A percentile compares a stretch with the other conserved stretches of the same genome.
Conservation (phyloP, 2,888 invertebrate species). For the Oxystoma pomonae region DNA sequence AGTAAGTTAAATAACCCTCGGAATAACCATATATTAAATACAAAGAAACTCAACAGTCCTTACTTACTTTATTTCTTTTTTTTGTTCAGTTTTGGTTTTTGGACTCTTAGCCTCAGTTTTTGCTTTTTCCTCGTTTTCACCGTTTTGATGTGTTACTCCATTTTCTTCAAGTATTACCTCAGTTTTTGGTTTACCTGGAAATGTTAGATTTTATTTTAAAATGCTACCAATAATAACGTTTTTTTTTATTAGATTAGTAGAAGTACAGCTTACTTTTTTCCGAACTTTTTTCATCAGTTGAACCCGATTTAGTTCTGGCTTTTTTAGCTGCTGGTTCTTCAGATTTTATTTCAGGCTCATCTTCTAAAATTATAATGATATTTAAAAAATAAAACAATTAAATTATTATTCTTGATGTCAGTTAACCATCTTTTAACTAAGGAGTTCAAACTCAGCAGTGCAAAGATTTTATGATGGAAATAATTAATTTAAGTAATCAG, state of each 20-base stretch:
- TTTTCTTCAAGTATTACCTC: neutral
- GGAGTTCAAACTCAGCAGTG: too few species aligned
- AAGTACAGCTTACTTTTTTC: neutral
- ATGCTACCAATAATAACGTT: too few species aligned
- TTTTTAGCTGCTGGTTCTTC: constrained; percentile 12
- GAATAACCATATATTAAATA: neutral
- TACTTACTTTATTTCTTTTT: neutral
- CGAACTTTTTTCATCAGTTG: neutral
- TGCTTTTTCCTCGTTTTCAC: neutral
- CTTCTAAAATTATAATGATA: too few species aligned
- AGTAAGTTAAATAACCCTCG: too few species aligned
- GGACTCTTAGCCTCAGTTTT: neutral
- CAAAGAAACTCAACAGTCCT: neutral
- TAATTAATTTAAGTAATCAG: too few species aligned
- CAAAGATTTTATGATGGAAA: too few species aligned
- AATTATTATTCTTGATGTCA: too few species aligned
- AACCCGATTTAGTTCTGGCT: constrained; percentile 12
- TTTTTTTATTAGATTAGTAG: too few species aligned
- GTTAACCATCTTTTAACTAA: too few species aligned
- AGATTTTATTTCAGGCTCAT: constrained; percentile 1
- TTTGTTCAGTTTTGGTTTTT: neutral
- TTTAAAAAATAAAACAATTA: too few species aligned
- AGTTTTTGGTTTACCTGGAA: neutral
- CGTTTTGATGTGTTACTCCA: neutral
- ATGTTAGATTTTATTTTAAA: too few species aligned